A percentile compares a stretch with the other conserved stretches of the same genome.
These are phyloP conservation scores for Hydroisotoma schaefferi DNA, from an alignment of 2,888 invertebrate species.

Conservation along the genomic window DNA sequence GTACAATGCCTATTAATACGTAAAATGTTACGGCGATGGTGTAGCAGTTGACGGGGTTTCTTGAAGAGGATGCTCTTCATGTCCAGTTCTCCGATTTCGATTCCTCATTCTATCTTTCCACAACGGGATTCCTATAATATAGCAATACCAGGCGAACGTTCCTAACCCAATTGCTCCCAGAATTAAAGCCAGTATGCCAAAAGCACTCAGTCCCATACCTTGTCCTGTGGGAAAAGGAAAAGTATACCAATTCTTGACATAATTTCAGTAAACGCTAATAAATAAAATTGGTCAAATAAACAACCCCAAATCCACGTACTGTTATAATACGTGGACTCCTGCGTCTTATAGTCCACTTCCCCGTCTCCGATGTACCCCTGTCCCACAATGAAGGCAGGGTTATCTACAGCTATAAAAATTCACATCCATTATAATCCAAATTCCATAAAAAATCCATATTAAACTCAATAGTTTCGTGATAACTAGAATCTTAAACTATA, in stretches of 20 bases:
- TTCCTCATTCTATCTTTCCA: conserved; percentile 37
- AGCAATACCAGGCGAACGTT: conserved; percentile 42
- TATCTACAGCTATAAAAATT: conserved; percentile 16
- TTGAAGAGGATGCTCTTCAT: conserved; percentile 39
- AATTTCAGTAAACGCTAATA: not conserved
- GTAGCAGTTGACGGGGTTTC: conserved; percentile 44
- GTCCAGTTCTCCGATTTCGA: conserved; percentile 20
- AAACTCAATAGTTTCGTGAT: not conserved
- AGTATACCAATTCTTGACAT: not conserved
- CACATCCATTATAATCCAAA: not conserved
- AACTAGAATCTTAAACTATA: conserved; percentile 2
- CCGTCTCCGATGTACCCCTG: conserved; percentile 10
- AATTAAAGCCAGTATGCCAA: conserved; percentile 35
- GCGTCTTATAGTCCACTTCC: conserved; percentile 23
- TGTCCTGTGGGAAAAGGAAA: conserved; percentile 28
- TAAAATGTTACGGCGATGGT: conserved; percentile 45
- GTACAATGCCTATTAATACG: no score
- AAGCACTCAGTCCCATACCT: conserved; percentile 44
- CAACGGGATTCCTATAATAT: conserved; percentile 40
- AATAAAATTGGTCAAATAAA: no score
- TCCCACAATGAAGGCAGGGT: conserved; percentile 18
- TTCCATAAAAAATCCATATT: no score
- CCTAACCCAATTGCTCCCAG: conserved; percentile 36
- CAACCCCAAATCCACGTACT: conserved; percentile 8
- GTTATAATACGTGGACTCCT: conserved; percentile 28